Percentiles rank a stretch among this genome's conserved stretches.
Conservation (phyloP, 1,140 invertebrate species). For the Temnothorax longispinosus region DNA sequence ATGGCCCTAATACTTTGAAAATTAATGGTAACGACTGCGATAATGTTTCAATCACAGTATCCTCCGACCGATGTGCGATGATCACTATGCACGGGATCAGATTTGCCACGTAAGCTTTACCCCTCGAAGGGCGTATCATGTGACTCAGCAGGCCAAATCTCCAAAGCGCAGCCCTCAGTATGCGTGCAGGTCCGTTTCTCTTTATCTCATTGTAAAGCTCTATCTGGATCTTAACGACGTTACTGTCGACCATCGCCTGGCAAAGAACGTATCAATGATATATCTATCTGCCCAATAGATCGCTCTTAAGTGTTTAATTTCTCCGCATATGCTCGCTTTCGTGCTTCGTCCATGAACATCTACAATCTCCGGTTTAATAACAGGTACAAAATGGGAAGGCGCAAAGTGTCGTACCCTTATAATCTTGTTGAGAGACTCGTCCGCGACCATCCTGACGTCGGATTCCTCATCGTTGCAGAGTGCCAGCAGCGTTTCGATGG, state of each 20-base stretch:
- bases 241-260: slow-evolving; percentile 88
- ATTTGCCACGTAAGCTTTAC: slow-evolving; percentile 91
- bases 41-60: slow-evolving; percentile 91
- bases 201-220: slow-evolving; percentile 94
- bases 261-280: slow-evolving; percentile 44
- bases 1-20: slow-evolving; percentile 89
- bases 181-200: slow-evolving; percentile 90
- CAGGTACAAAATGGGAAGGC: too few relatives aligned
- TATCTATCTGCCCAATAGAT: not conserved
- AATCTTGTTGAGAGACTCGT: slow-evolving; percentile 93
- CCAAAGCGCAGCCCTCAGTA: slow-evolving; percentile 90
- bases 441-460: slow-evolving; percentile 92
- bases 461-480: slow-evolving; percentile 92
- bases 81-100: slow-evolving; percentile 90
- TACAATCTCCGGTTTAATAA: not conserved
- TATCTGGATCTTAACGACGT: slow-evolving; percentile 90
- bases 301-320: not conserved
- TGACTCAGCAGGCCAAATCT: slow-evolving; percentile 91
- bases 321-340: not conserved
- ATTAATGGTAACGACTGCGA: slow-evolving; percentile 89
- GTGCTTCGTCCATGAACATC: not conserved
- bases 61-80: slow-evolving; percentile 90
- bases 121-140: slow-evolving; percentile 90
- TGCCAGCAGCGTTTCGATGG: slow-evolving; percentile 90
- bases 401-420: slow-evolving; percentile 87